Evolutionary conservation across 2,888 invertebrate species (phyloP).

Genomic region (Bembecia ichneumoniformis): DNA sequence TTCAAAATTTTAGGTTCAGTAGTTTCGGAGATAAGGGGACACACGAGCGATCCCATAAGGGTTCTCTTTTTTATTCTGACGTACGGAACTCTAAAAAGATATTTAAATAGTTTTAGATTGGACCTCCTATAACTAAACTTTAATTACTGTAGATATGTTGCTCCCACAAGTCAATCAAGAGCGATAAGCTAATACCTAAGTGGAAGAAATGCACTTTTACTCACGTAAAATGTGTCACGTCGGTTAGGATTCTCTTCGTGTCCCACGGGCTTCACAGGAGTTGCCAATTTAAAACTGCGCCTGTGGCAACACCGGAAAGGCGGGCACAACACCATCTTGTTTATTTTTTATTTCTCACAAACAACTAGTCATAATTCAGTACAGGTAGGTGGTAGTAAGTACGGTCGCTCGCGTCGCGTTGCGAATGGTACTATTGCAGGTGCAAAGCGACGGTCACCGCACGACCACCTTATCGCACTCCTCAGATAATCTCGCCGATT

Average conservation of each 20-base stretch:
- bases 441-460: constrained; percentile 23
- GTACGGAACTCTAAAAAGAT: too few species aligned
- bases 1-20: too few species aligned
- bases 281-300: constrained; percentile 44
- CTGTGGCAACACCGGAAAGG: constrained; percentile 55
- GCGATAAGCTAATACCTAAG: too few species aligned
- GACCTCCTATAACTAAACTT: too few species aligned
- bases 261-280: neutral
- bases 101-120: too few species aligned
- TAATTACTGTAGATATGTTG: too few species aligned
- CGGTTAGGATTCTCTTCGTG: neutral
- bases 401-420: neutral
- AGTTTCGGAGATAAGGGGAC: too few species aligned
- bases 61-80: too few species aligned
- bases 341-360: constrained; percentile 9
- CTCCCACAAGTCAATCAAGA: too few species aligned
- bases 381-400: neutral
- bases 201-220: neutral
- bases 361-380: constrained; percentile 4
- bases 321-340: constrained; percentile 58
- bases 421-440: neutral
- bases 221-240: constrained; percentile 2
- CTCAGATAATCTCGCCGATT: constrained; percentile 58
- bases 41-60: too few species aligned
- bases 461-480: constrained; percentile 49